These are phyloP conservation scores for Nematostella vectensis DNA, from an alignment of 92 coral and sea anemone species.

Conservation along the genomic window DNA sequence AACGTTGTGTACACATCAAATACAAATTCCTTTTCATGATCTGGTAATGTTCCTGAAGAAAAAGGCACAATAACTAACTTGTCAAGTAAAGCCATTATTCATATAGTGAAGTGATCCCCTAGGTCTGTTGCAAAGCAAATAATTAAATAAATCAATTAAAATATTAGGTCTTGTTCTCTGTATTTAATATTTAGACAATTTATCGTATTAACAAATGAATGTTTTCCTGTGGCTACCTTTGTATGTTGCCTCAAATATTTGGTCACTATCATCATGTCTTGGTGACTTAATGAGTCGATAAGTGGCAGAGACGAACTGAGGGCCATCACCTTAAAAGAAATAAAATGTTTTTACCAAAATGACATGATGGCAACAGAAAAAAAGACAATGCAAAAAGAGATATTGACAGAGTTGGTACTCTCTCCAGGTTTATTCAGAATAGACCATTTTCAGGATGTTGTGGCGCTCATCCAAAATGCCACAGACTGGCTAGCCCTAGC, in stretches of 20 bases:
- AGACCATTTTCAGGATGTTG: too few relatives aligned
- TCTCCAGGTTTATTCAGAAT: too few relatives aligned
- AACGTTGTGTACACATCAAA: background rate
- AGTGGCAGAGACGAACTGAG: conserved; percentile 31
- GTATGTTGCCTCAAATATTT: background rate
- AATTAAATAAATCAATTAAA: too few relatives aligned
- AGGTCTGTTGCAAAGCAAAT: too few relatives aligned
- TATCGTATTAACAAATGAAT: background rate
- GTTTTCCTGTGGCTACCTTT: conserved; percentile 1
- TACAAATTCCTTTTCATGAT: background rate
- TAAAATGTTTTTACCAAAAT: conserved; percentile 1
- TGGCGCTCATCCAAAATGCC: background rate
- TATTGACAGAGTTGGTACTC: too few relatives aligned
- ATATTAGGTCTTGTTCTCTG: too few relatives aligned
- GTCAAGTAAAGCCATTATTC: too few relatives aligned
- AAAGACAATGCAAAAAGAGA: background rate
- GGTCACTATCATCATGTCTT: background rate
- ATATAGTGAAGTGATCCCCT: background rate
- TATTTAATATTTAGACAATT: too few relatives aligned
- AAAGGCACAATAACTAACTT: background rate
- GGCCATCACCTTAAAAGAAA: conserved; percentile 3
- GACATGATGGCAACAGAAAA: too few relatives aligned
- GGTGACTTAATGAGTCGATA: conserved; percentile 18
- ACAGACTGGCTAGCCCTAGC: too few relatives aligned
- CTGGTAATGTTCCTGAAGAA: background rate